phyloP scores from a whole-genome alignment of 2,113 vertebrate genomes.

The Bothrops jararaca region DNA sequence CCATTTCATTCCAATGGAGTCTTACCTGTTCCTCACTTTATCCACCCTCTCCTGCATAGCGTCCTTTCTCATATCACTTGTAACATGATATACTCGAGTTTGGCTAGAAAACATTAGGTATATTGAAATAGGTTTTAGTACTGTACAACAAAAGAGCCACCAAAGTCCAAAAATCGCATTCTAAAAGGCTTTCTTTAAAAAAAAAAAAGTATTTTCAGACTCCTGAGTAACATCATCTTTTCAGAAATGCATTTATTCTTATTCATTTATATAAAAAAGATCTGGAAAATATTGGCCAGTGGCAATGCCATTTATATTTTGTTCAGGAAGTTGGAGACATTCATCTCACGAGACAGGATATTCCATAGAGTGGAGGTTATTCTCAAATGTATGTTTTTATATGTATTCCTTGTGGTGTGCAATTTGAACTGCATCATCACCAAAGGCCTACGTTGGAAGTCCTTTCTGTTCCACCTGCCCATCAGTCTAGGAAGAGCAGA shows the following conservation, averaged over 20 bases:
- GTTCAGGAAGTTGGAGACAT: neutral
- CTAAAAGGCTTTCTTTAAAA: neutral
- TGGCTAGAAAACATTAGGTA: constrained; percentile 48
- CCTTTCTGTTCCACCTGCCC: no score
- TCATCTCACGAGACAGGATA: no score
- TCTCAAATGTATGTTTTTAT: no score
- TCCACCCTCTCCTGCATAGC: constrained; percentile 41
- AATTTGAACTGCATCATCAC: no score
- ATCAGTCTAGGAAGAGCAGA: no score
- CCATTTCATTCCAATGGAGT: fast-evolving
- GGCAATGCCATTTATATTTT: neutral
- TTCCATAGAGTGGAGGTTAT: no score
- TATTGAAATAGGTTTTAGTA: neutral
- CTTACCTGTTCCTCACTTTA: constrained; percentile 51
- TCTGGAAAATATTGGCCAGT: neutral
- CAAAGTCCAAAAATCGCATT: neutral
- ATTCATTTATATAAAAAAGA: neutral
- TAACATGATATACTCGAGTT: constrained; percentile 43
- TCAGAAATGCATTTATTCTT: neutral
- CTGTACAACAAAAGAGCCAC: neutral
- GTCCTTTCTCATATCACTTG: constrained; percentile 1
- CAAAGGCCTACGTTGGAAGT: no score
- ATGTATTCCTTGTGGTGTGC: no score
- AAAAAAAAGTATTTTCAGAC: neutral
- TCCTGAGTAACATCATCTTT: neutral